A percentile compares a stretch with the other conserved stretches of the same genome.
These are phyloP conservation scores for Sarcophaga variegata DNA, from an alignment of 2,888 invertebrate species.

Conservation along the genomic window DNA sequence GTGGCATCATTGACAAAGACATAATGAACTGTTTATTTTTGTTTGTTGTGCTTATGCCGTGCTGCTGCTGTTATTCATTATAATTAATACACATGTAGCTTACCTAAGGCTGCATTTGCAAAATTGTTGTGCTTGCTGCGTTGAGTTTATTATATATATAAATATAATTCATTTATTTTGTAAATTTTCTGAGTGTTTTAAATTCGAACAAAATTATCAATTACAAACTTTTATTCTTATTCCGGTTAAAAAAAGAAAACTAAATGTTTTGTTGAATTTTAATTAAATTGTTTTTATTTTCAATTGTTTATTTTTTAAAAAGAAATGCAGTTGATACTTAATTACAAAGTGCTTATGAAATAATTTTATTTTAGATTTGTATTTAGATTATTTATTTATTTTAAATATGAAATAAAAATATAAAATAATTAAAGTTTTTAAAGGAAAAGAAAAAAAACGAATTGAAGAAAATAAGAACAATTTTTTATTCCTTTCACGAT, in stretches of 20 bases:
- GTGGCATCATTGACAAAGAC: no score
- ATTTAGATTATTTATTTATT: constrained; percentile 5
- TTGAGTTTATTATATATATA: no score
- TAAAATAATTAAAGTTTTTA: neutral
- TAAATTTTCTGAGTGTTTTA: no score
- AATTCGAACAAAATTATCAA: neutral
- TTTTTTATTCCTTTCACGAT: neutral
- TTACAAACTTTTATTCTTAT: neutral
- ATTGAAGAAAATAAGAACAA: constrained; percentile 36
- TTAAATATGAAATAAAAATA: neutral
- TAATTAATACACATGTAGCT: no score
- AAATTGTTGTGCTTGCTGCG: no score
- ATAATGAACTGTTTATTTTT: no score
- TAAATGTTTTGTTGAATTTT: neutral
- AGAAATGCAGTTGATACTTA: constrained; percentile 56
- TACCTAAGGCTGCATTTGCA: no score
- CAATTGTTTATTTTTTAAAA: constrained; percentile 57
- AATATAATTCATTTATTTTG: no score
- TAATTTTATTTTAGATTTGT: constrained; percentile 33
- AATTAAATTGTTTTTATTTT: constrained; percentile 14
- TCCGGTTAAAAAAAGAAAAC: neutral
- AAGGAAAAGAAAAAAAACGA: constrained; percentile 3
- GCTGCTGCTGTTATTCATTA: no score
- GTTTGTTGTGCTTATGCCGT: no score
- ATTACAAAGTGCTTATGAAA: constrained; percentile 57